Conservation (phyloP, 35 echinoderm and acorn worm species). For the Heliocidaris tuberculata region DNA sequence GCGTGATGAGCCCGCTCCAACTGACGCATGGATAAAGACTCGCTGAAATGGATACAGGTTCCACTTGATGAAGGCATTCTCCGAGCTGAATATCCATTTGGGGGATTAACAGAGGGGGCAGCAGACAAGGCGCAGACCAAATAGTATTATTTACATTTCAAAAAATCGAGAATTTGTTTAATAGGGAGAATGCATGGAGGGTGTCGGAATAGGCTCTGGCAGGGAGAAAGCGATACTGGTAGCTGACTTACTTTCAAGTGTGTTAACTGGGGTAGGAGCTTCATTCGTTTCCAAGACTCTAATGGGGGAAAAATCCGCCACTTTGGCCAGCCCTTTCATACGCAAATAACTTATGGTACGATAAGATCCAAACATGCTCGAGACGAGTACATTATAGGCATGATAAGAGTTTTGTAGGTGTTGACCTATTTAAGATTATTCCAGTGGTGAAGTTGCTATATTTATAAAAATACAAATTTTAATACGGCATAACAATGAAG, state of each 20-base stretch:
- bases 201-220: not conserved
- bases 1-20: not conserved
- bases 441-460: too few species aligned
- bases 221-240: not conserved
- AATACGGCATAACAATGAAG: too few species aligned
- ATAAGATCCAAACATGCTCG: not conserved
- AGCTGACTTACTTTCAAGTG: not conserved
- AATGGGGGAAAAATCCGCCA: not conserved
- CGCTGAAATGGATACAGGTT: not conserved
- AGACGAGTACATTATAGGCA: too few species aligned
- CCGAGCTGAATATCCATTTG: not conserved
- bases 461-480: too few species aligned
- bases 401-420: too few species aligned
- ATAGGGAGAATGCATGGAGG: not conserved
- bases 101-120: not conserved
- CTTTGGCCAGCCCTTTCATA: not conserved
- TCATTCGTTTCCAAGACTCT: not conserved
- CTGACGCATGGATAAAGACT: not conserved
- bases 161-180: slow-evolving; percentile 4
- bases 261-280: not conserved
- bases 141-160: slow-evolving; percentile 14
- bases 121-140: slow-evolving; percentile 6
- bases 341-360: not conserved
- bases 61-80: not conserved
- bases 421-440: too few species aligned